These are phyloP conservation scores for Aphidoletes aphidimyza DNA, from an alignment of 2,888 invertebrate genomes.

Conservation along the genomic window DNA sequence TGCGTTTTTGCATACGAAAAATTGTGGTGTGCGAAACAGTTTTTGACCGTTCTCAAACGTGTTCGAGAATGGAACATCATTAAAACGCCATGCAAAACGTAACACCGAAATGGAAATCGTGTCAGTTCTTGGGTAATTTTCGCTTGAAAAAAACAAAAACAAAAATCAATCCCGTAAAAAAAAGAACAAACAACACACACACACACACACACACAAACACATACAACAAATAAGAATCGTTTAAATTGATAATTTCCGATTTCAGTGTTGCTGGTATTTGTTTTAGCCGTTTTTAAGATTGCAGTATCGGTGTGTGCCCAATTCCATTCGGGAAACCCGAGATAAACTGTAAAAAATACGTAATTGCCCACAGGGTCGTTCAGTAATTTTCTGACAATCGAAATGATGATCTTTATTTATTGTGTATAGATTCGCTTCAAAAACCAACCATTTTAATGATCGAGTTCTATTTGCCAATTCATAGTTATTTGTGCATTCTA, in stretches of 20 bases:
- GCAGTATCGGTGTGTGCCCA: constrained; percentile 26
- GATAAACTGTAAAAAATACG: constrained; percentile 10
- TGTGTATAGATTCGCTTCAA: background rate
- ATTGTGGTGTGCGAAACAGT: background rate
- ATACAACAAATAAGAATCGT: background rate
- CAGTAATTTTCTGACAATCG: constrained; percentile 18
- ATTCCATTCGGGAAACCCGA: background rate
- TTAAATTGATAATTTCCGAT: constrained; percentile 30
- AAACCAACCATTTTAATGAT: background rate
- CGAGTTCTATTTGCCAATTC: background rate
- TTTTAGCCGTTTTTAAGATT: background rate
- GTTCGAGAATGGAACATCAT: background rate
- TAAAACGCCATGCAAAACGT: constrained; percentile 1
- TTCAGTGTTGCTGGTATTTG: background rate
- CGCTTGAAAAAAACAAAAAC: background rate
- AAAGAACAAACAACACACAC: too few species aligned
- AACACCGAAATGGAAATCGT: background rate
- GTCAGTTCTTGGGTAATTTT: background rate
- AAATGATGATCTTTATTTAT: constrained; percentile 30
- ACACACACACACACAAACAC: too few species aligned
- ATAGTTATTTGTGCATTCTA: background rate
- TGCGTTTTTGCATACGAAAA: background rate
- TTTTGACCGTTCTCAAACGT: too few species aligned
- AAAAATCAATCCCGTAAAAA: background rate
- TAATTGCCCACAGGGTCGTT: constrained; percentile 18